phyloP scores from a whole-genome alignment of 2,797 vertebrate species.

The Manis pentadactyla region DNA sequence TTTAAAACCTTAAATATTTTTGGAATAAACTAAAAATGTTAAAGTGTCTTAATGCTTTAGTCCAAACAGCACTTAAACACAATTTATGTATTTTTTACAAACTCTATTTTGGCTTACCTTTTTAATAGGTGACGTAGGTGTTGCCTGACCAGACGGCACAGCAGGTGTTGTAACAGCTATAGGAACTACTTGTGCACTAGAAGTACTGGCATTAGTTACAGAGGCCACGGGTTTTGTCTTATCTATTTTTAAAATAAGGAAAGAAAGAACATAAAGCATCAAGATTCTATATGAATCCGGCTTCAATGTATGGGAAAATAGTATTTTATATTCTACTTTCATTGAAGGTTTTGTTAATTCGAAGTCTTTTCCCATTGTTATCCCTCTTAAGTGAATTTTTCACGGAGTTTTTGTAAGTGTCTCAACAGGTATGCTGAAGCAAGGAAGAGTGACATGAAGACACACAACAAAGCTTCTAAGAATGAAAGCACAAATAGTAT shows the following conservation, averaged over 20 bases:
- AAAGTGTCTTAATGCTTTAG: constrained; percentile 22
- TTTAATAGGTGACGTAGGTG: constrained; percentile 95
- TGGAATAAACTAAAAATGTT: neutral
- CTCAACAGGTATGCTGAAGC: neutral
- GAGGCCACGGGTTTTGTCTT: constrained; percentile 92
- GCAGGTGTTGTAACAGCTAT: constrained; percentile 90
- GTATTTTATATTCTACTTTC: constrained; percentile 18
- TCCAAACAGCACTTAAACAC: constrained; percentile 19
- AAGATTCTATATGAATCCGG: neutral
- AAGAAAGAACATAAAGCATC: neutral
- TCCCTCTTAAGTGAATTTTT: neutral
- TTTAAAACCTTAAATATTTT: constrained; percentile 34
- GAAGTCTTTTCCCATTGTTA: neutral
- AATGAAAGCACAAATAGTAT: constrained; percentile 20
- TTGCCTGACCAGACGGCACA: constrained; percentile 92
- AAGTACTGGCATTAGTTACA: constrained; percentile 90
- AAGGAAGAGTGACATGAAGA: neutral
- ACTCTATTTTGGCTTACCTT: constrained; percentile 91
- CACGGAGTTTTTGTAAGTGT: constrained; percentile 38
- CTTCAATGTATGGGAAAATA: neutral
- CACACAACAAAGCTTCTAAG: neutral
- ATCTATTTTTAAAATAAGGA: constrained; percentile 86
- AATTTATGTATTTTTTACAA: constrained; percentile 18
- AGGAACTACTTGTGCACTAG: constrained; percentile 86
- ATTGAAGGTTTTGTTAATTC: neutral